Evolutionary conservation across 2,888 invertebrate genomes (phyloP).

Genomic region (Tetramorium bicarinatum): DNA sequence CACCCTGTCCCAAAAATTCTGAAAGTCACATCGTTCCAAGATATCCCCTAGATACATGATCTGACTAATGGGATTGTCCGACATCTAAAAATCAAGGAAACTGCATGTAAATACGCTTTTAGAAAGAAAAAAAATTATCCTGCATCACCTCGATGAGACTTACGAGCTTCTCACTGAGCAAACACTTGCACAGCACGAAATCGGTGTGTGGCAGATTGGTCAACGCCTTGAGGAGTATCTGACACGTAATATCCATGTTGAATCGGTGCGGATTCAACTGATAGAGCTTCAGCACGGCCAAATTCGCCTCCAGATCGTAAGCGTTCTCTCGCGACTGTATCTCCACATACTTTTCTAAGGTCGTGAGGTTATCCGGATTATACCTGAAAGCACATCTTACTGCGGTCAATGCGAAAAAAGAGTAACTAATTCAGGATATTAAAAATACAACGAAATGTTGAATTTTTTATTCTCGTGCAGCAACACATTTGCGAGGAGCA

Average conservation of each 20-base stretch:
- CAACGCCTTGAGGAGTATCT: slow-evolving; percentile 97
- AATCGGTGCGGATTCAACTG: slow-evolving; percentile 97
- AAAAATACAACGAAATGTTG: background rate
- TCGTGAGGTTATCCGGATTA: slow-evolving; percentile 97
- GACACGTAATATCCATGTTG: slow-evolving; percentile 94
- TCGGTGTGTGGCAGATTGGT: slow-evolving; percentile 99
- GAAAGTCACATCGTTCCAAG: slow-evolving; percentile 97
- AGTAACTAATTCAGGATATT: too few relatives aligned
- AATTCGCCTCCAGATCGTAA: slow-evolving; percentile 98
- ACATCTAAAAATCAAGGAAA: slow-evolving; percentile 87
- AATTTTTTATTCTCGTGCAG: background rate
- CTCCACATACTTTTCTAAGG: slow-evolving; percentile 96
- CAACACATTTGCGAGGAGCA: background rate
- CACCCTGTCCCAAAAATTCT: slow-evolving; percentile 95
- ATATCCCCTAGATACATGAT: slow-evolving; percentile 96
- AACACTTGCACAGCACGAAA: slow-evolving; percentile 98
- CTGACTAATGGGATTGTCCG: slow-evolving; percentile 94
- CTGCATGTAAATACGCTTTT: slow-evolving; percentile 4
- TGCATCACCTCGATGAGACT: slow-evolving; percentile 63
- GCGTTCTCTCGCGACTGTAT: slow-evolving; percentile 97
- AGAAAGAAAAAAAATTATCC: background rate
- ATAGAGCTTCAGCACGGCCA: slow-evolving; percentile 98
- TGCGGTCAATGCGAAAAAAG: background rate
- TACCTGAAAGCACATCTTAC: slow-evolving; percentile 89
- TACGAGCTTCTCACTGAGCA: slow-evolving; percentile 93